Evolutionary conservation across 1,140 invertebrate species (phyloP).

Genomic region (Euwallacea fornicatus): DNA sequence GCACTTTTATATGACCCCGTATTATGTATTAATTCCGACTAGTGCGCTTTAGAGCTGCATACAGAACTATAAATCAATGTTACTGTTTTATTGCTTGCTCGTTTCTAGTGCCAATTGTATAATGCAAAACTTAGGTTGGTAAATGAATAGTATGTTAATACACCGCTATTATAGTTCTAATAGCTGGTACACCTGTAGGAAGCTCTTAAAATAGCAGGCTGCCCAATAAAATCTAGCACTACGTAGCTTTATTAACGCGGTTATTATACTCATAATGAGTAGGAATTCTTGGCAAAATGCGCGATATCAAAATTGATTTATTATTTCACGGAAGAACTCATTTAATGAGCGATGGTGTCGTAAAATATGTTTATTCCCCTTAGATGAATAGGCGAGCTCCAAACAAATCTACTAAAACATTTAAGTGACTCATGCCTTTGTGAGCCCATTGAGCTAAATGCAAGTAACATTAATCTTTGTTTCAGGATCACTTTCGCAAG

Average conservation of each 20-base stretch:
- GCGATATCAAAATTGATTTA: too few relatives aligned
- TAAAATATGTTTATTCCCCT: neutral
- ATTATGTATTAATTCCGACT: neutral
- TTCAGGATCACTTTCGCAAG: too few relatives aligned
- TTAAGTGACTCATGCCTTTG: too few relatives aligned
- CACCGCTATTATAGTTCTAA: slow-evolving; percentile 6
- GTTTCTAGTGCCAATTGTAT: too few relatives aligned
- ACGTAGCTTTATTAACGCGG: neutral
- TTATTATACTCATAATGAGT: neutral
- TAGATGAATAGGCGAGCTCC: too few relatives aligned
- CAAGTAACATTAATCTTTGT: too few relatives aligned
- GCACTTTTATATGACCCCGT: too few relatives aligned
- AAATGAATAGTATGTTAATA: neutral
- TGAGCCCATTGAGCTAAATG: too few relatives aligned
- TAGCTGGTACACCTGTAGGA: slow-evolving; percentile 9
- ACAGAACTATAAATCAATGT: too few relatives aligned
- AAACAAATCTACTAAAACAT: too few relatives aligned
- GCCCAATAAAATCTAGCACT: neutral
- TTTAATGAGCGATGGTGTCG: neutral
- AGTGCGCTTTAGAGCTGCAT: neutral
- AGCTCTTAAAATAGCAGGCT: neutral
- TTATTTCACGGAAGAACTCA: neutral
- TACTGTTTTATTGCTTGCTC: too few relatives aligned
- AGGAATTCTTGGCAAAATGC: neutral
- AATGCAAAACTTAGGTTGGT: too few relatives aligned